Evolutionary conservation across 2,888 invertebrate genomes (phyloP).

Genomic region (Pammene aurita): DNA sequence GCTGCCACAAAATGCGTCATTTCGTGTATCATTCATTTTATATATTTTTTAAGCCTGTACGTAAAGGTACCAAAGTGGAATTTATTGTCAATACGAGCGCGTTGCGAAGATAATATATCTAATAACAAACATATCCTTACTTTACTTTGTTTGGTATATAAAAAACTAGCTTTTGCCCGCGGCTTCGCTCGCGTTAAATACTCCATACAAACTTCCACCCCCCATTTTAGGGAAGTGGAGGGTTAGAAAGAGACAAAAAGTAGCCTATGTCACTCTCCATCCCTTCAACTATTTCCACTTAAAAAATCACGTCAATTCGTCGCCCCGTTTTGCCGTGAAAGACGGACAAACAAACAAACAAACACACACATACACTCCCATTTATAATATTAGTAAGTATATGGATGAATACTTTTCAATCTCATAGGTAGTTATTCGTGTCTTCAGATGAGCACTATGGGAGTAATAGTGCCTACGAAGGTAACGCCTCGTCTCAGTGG

Average conservation of each 20-base stretch:
- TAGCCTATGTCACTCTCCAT: too few relatives aligned
- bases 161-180: too few relatives aligned
- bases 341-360: too few relatives aligned
- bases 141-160: background rate
- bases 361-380: too few relatives aligned
- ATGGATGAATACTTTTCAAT: conserved; percentile 18
- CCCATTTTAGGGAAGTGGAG: too few relatives aligned
- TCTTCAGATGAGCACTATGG: conserved; percentile 34
- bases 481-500: conserved; percentile 64
- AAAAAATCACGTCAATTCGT: too few relatives aligned
- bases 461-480: conserved; percentile 49
- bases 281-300: too few relatives aligned
- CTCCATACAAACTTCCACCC: too few relatives aligned
- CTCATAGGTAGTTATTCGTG: conserved; percentile 13
- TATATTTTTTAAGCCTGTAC: conserved; percentile 49
- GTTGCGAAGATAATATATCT: conserved; percentile 22
- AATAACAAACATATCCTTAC: conserved; percentile 5
- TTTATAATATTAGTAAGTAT: too few relatives aligned
- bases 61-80: conserved; percentile 40
- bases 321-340: too few relatives aligned
- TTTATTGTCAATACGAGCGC: conserved; percentile 43
- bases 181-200: too few relatives aligned
- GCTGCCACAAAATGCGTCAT: conserved; percentile 54
- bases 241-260: too few relatives aligned
- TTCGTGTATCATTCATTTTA: conserved; percentile 56